These are phyloP conservation scores for Mionectes olivaceus DNA, from an alignment of 2,797 vertebrate genomes.

Conservation along the genomic window DNA sequence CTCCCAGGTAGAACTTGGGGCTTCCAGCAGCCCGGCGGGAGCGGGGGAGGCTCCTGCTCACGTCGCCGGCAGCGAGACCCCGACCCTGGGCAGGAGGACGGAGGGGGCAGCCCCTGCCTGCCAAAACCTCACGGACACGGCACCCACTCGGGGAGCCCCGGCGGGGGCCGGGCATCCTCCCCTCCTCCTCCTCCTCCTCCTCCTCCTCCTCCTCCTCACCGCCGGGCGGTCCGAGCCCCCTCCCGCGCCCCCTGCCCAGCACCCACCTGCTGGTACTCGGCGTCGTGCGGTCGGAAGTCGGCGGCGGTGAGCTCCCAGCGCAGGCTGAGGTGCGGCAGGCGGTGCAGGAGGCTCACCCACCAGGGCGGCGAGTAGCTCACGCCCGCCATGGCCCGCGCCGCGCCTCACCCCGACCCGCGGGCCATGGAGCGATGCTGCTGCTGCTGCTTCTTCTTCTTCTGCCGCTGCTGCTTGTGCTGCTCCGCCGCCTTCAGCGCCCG, in stretches of 20 bases:
- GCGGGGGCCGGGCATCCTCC: not conserved
- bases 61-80: not conserved
- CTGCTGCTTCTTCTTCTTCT: too few species aligned
- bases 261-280: slow-evolving; percentile 33
- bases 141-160: not conserved
- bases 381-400: slow-evolving; percentile 84
- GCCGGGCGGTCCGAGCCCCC: not conserved
- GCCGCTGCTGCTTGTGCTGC: too few species aligned
- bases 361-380: slow-evolving; percentile 93
- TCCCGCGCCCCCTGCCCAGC: not conserved
- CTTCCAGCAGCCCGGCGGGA: not conserved
- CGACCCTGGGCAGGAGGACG: too few species aligned
- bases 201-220: too few species aligned
- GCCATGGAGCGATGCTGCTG: not conserved
- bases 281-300: slow-evolving; percentile 37
- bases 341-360: slow-evolving; percentile 95
- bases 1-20: not conserved
- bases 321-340: slow-evolving; percentile 91
- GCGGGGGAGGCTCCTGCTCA: not conserved
- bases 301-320: slow-evolving; percentile 84
- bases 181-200: not conserved
- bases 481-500: not conserved
- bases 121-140: not conserved
- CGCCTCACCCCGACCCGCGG: not conserved
- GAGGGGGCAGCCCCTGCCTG: not conserved